Evolutionary conservation across 2,797 vertebrate species (phyloP).

Genomic region (Balearica regulorum): DNA sequence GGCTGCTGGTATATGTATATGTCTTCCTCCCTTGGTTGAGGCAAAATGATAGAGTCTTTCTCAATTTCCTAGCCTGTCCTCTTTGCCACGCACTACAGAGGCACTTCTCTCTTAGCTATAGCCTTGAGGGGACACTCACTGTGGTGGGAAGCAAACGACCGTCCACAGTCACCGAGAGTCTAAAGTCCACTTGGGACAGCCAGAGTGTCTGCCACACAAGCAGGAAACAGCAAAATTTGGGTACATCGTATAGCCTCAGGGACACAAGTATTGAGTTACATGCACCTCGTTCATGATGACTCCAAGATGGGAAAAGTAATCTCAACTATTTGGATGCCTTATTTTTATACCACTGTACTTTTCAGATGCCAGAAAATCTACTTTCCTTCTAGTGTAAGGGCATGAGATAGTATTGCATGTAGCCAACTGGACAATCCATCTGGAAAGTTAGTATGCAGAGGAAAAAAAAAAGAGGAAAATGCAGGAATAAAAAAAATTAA

Average conservation of each 20-base stretch:
- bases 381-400: not conserved
- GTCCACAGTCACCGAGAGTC: not conserved
- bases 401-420: not conserved
- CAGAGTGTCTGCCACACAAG: not conserved
- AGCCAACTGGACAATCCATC: not conserved
- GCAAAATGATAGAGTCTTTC: not conserved
- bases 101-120: not conserved
- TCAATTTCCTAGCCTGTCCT: not conserved
- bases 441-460: not conserved
- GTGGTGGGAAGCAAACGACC: not conserved
- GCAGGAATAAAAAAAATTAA: not conserved
- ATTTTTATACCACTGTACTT: not conserved
- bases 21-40: not conserved
- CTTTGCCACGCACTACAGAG: not conserved
- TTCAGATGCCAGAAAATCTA: not conserved
- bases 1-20: rapidly evolving
- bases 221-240: not conserved
- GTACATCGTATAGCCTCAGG: not conserved
- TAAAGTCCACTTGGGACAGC: not conserved
- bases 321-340: not conserved
- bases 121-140: rapidly evolving
- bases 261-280: not conserved
- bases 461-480: not conserved
- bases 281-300: rapidly evolving
- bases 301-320: not conserved